A percentile compares a stretch with the other conserved stretches of the same genome.
These are phyloP conservation scores for Cryptus armator DNA, from an alignment of 2,888 invertebrate species.

Conservation along the genomic window DNA sequence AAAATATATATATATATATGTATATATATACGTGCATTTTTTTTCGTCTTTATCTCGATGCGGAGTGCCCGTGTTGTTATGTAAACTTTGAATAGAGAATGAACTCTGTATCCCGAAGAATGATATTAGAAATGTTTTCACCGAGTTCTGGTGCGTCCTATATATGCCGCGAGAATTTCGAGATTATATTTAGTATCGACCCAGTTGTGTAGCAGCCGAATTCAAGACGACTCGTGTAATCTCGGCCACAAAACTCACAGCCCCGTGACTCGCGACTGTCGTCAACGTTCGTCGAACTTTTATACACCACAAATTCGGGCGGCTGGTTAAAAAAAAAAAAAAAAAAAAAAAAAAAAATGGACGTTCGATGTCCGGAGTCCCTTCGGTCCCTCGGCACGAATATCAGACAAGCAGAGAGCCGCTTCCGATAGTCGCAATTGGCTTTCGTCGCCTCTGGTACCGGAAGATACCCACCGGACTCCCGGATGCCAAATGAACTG, in stretches of 20 bases:
- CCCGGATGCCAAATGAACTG: slow-evolving; percentile 19
- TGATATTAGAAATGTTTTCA: slow-evolving; percentile 40
- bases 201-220: slow-evolving; percentile 27
- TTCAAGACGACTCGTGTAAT: slow-evolving; percentile 16
- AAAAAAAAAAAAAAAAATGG: neutral
- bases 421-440: slow-evolving; percentile 34
- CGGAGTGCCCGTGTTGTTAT: neutral
- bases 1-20: slow-evolving; percentile 34
- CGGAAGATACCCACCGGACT: slow-evolving; percentile 8
- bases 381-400: neutral
- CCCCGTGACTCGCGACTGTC: slow-evolving; percentile 26
- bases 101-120: slow-evolving; percentile 10
- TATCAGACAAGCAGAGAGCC: neutral
- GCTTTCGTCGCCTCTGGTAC: slow-evolving; percentile 5
- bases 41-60: slow-evolving; percentile 21
- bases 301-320: neutral
- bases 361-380: slow-evolving; percentile 37
- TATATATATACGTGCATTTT: neutral
- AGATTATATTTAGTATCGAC: slow-evolving; percentile 43
- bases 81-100: slow-evolving; percentile 29
- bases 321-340: slow-evolving; percentile 22
- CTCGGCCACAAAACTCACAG: slow-evolving; percentile 25
- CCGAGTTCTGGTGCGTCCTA: neutral
- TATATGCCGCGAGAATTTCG: slow-evolving; percentile 16
- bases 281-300: slow-evolving; percentile 47